These are phyloP conservation scores for Apteryx owenii DNA, from an alignment of 2,113 vertebrate genomes.

Conservation along the genomic window DNA sequence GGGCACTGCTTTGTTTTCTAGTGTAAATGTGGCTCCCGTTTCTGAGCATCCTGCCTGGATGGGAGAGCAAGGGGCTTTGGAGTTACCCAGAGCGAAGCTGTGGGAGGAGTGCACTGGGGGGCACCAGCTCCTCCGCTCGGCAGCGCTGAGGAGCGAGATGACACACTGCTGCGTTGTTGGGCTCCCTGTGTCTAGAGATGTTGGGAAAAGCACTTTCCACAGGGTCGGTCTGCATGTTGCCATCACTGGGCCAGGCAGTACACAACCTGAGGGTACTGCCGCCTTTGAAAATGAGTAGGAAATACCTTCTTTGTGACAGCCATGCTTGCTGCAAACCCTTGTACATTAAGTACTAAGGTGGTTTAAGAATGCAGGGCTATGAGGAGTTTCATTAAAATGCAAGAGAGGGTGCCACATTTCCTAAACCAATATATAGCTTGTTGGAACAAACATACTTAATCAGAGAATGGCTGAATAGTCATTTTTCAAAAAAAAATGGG, in stretches of 20 bases:
- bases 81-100: neutral
- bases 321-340: neutral
- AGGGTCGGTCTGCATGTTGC: neutral
- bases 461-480: neutral
- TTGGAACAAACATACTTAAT: neutral
- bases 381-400: too few relatives aligned
- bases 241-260: neutral
- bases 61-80: neutral
- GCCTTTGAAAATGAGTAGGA: neutral
- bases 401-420: neutral
- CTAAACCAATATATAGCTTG: neutral
- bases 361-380: neutral
- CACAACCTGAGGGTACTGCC: neutral
- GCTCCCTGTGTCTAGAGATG: rapidly evolving
- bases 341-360: neutral
- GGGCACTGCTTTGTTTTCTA: neutral
- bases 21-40: neutral
- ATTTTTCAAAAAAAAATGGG: neutral
- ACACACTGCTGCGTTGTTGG: neutral
- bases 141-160: neutral
- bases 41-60: neutral
- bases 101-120: too few relatives aligned
- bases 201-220: neutral
- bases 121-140: neutral
- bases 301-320: neutral